Evolutionary conservation across 2,797 vertebrate species (phyloP).

Genomic region (Lates japonicus): DNA sequence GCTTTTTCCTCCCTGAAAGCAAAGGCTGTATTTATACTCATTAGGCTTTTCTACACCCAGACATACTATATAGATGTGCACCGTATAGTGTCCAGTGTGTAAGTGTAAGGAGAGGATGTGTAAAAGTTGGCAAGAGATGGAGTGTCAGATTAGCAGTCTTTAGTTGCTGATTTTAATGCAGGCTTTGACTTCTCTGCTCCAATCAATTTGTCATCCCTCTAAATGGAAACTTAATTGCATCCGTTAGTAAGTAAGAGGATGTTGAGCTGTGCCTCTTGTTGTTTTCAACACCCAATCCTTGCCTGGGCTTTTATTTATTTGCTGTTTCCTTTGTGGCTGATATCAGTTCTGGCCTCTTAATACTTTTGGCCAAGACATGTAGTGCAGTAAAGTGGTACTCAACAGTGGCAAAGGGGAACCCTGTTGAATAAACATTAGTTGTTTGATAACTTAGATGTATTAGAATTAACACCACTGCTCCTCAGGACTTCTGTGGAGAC

Average conservation of each 20-base stretch:
- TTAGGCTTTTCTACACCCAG: conserved; percentile 76
- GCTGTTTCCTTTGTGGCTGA: conserved; percentile 59
- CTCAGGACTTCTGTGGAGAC: conserved; percentile 22
- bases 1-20: conserved; percentile 7
- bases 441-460: conserved; percentile 43
- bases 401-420: conserved; percentile 43
- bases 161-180: conserved; percentile 84
- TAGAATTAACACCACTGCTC: conserved; percentile 9
- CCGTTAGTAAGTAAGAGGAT: conserved; percentile 81
- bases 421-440: conserved; percentile 63
- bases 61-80: conserved; percentile 80
- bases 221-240: conserved; percentile 92
- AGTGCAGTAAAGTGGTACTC: conserved; percentile 70
- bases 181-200: conserved; percentile 84
- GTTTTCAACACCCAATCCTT: conserved; percentile 51
- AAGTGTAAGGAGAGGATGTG: conserved; percentile 27
- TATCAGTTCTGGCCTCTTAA: conserved; percentile 58
- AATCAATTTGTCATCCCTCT: conserved; percentile 90
- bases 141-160: conserved; percentile 81
- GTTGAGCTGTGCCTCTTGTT: conserved; percentile 70
- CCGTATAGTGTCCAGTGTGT: conserved; percentile 70
- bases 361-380: conserved; percentile 65
- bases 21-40: conserved; percentile 57
- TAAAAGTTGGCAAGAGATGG: conserved; percentile 74
- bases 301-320: conserved; percentile 56